Evolutionary conservation across 2,113 vertebrate species (phyloP).

Genomic region (Amphilophus citrinellus): DNA sequence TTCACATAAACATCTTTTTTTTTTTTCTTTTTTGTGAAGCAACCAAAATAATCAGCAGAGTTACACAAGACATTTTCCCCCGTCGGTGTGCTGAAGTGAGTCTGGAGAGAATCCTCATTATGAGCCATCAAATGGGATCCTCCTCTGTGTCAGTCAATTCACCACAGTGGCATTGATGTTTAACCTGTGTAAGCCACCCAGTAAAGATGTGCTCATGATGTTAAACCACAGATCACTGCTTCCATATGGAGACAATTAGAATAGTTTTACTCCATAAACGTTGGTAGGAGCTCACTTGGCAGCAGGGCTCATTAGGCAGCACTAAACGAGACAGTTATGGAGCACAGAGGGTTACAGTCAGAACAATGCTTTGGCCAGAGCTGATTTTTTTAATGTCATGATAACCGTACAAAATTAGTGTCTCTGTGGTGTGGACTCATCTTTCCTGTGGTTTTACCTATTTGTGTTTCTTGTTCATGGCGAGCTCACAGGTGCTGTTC

Average conservation of each 20-base stretch:
- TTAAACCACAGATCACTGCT: conserved; percentile 38
- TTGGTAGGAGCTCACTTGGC: conserved; percentile 28
- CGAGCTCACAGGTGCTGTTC: conserved; percentile 29
- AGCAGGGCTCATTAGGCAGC: conserved; percentile 32
- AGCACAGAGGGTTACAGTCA: background rate
- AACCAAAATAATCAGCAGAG: conserved; percentile 10
- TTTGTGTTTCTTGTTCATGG: background rate
- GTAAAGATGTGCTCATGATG: conserved; percentile 36
- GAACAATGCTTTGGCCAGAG: background rate
- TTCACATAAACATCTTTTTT: conserved; percentile 44
- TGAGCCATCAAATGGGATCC: conserved; percentile 16
- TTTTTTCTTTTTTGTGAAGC: background rate
- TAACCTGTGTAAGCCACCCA: conserved; percentile 38
- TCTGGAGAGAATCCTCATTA: conserved; percentile 2
- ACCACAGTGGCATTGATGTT: conserved; percentile 16
- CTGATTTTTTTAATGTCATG: conserved; percentile 20
- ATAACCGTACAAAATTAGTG: background rate
- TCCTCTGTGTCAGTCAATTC: conserved; percentile 29
- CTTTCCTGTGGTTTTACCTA: background rate
- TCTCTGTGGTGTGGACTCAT: background rate
- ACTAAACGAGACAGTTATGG: conserved; percentile 29
- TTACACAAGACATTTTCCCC: background rate
- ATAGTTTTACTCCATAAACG: conserved; percentile 58
- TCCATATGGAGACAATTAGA: conserved; percentile 67
- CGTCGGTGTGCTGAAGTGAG: background rate